Percentiles rank a stretch among this genome's conserved stretches.
Conservation (phyloP, 2,888 invertebrate genomes). For the Chirona hameri region DNA sequence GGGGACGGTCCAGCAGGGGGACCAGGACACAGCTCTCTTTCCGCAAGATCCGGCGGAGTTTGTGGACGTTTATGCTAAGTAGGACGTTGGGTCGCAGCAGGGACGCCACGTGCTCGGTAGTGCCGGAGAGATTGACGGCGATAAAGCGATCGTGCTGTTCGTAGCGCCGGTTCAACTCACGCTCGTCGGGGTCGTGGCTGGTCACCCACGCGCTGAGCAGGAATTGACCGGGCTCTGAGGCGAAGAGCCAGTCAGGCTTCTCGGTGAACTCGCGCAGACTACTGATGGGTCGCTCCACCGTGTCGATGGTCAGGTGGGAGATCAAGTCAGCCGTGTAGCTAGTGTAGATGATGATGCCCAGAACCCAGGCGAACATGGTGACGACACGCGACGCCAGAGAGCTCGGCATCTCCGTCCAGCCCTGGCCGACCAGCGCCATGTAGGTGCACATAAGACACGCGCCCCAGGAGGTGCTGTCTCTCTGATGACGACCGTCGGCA, state of each 20-base stretch:
- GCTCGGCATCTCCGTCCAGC: not conserved
- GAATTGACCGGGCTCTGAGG: not conserved
- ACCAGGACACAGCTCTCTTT: not conserved
- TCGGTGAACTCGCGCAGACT: not conserved
- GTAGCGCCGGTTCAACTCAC: not conserved
- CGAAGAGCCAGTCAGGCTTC: not conserved
- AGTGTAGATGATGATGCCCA: not conserved
- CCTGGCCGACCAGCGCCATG: not conserved
- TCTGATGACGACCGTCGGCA: too few species aligned
- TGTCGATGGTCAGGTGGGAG: not conserved
- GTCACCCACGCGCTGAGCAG: not conserved
- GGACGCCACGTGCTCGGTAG: not conserved
- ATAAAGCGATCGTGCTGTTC: not conserved
- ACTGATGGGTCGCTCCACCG: not conserved
- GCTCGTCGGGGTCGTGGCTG: not conserved
- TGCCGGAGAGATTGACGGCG: not conserved
- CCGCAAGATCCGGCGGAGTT: not conserved
- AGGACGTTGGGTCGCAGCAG: not conserved
- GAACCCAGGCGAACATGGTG: not conserved
- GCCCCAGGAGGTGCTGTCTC: not conserved
- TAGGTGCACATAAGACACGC: not conserved
- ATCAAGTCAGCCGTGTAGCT: not conserved
- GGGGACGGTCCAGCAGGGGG: not conserved
- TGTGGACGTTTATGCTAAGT: not conserved
- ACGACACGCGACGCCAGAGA: not conserved